Percentiles rank a stretch among this genome's conserved stretches.
Evolutionary conservation across 2,113 vertebrate genomes (phyloP).

Genomic region (Oreochromis niloticus): DNA sequence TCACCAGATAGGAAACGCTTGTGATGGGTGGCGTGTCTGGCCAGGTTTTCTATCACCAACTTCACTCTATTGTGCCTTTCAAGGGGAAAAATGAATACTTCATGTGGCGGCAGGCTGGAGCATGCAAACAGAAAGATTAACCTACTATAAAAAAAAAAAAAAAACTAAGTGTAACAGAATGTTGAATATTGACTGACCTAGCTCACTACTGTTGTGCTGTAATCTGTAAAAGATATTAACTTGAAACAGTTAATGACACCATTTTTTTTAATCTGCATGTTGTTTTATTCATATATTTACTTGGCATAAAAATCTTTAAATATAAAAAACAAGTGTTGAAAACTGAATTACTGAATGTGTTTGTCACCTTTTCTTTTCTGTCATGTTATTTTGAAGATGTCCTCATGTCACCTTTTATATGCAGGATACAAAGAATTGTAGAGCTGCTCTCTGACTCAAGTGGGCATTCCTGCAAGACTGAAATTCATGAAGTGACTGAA

Average conservation of each 20-base stretch:
- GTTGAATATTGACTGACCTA: background rate
- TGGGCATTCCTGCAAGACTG: background rate
- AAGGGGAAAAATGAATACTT: background rate
- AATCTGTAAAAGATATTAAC: background rate
- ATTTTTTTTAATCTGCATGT: background rate
- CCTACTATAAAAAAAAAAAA: background rate
- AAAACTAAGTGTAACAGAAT: background rate
- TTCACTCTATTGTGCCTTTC: background rate
- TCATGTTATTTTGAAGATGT: background rate
- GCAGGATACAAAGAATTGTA: background rate
- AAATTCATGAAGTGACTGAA: background rate
- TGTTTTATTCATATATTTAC: background rate
- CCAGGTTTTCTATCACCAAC: background rate
- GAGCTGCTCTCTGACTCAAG: background rate
- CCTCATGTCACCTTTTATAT: background rate
- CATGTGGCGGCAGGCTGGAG: background rate
- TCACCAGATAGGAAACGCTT: background rate
- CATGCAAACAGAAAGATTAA: background rate
- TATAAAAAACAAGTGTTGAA: background rate
- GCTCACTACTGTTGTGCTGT: background rate
- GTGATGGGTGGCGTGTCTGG: background rate
- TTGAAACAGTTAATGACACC: background rate
- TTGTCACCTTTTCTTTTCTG: background rate
- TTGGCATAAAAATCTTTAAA: background rate
- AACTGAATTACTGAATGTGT: background rate